Evolutionary conservation across 64 coral and sea anemone genomes (phyloP).

Genomic region (Montipora efflorescens): DNA sequence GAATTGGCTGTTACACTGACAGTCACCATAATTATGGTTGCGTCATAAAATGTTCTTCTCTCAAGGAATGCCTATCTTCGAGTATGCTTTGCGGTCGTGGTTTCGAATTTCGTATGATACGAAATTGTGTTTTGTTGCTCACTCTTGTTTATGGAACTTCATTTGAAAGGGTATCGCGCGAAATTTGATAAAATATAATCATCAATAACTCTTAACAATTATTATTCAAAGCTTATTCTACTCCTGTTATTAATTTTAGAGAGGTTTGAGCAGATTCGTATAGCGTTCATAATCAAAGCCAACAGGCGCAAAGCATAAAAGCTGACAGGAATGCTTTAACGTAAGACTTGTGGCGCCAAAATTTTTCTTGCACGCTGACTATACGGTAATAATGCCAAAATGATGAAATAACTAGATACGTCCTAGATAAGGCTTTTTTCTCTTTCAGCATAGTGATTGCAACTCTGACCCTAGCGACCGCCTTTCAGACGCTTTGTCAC

Average conservation of each 20-base stretch:
- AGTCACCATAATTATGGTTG: not conserved
- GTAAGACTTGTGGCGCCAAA: not conserved
- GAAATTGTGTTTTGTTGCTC: not conserved
- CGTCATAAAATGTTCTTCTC: not conserved
- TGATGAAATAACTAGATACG: not conserved
- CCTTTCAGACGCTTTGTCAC: not conserved
- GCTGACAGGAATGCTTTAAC: not conserved
- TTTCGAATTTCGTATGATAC: not conserved
- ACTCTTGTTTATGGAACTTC: not conserved
- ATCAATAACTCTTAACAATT: not conserved
- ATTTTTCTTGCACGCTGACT: not conserved
- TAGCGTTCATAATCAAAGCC: not conserved
- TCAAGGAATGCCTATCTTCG: not conserved
- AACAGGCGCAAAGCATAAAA: not conserved
- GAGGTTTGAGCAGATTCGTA: not conserved
- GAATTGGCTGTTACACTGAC: not conserved
- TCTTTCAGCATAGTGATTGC: not conserved
- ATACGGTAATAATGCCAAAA: not conserved
- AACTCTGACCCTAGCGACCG: conserved; percentile 3
- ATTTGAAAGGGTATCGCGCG: not conserved
- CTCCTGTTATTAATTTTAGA: conserved; percentile 16
- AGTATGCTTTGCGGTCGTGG: not conserved
- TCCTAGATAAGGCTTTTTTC: not conserved
- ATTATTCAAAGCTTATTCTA: conserved; percentile 21
- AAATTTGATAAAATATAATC: not conserved